Percentiles rank a stretch among this genome's conserved stretches.
Evolutionary conservation across 2,797 vertebrate species (phyloP).

Genomic region (Telmatherina bonti): DNA sequence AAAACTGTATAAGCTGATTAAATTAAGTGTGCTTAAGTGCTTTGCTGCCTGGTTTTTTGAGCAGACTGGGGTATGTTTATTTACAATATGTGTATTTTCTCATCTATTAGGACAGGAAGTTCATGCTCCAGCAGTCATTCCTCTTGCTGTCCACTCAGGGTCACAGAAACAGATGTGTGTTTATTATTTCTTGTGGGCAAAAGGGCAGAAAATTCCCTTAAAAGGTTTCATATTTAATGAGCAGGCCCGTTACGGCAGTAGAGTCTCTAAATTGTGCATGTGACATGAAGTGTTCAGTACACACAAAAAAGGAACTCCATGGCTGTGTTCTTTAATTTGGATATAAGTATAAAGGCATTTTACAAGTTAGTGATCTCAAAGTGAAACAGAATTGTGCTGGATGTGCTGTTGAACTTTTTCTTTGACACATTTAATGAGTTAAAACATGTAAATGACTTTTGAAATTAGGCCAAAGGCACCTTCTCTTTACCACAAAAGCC

Average conservation of each 20-base stretch:
- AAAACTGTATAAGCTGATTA: background rate
- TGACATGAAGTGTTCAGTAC: background rate
- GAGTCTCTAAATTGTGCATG: conserved; percentile 5
- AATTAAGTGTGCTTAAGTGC: background rate
- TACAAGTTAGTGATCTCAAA: background rate
- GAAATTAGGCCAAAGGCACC: too few species aligned
- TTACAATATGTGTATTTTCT: conserved; percentile 47
- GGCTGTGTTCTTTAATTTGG: background rate
- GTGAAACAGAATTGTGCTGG: background rate
- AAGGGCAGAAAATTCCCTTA: conserved; percentile 48
- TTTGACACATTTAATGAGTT: background rate
- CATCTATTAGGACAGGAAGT: conserved; percentile 69
- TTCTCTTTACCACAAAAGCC: too few species aligned
- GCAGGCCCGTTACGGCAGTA: background rate
- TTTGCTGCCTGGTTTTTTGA: background rate
- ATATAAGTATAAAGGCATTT: background rate
- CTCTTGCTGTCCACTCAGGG: conserved; percentile 47
- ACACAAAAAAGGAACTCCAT: background rate
- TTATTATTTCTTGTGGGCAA: conserved; percentile 50
- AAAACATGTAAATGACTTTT: too few species aligned
- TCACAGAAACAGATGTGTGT: conserved; percentile 61
- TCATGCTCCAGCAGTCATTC: conserved; percentile 48
- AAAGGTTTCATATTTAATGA: conserved; percentile 36
- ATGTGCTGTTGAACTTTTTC: background rate
- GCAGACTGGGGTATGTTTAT: conserved; percentile 25